Percentiles rank a stretch among this genome's conserved stretches.
These are phyloP conservation scores for Aeoliscus strigatus DNA, from an alignment of 2,797 vertebrate species.

Conservation along the genomic window DNA sequence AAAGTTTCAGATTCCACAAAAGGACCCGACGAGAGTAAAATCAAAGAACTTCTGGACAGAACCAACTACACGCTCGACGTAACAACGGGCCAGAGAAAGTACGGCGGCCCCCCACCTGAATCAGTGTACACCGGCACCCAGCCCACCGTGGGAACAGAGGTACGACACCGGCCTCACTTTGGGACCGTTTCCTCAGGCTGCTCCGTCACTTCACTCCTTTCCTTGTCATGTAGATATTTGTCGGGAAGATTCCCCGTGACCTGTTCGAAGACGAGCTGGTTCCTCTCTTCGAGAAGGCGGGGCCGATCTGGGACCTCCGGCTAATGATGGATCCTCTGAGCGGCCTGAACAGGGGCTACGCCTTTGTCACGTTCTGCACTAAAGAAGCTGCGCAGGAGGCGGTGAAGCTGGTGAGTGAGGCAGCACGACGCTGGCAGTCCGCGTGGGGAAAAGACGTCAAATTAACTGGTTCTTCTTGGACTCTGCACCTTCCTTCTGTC, in stretches of 20 bases:
- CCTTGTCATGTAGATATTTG: slow-evolving; percentile 93
- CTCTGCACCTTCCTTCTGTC: not conserved
- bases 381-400: slow-evolving; percentile 96
- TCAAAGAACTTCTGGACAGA: slow-evolving; percentile 92
- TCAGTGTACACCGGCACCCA: slow-evolving; percentile 85
- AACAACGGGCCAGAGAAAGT: slow-evolving; percentile 94
- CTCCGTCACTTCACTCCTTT: no score
- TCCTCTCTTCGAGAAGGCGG: slow-evolving; percentile 94
- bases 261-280: slow-evolving; percentile 96
- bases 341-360: slow-evolving; percentile 93
- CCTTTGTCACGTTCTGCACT: slow-evolving; percentile 97
- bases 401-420: slow-evolving; percentile 86
- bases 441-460: not conserved
- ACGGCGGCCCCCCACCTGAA: slow-evolving; percentile 92
- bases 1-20: slow-evolving; percentile 93
- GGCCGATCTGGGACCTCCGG: slow-evolving; percentile 94
- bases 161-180: no score
- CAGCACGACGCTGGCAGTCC: not conserved
- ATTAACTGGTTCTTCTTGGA: not conserved
- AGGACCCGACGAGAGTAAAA: slow-evolving; percentile 95
- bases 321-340: slow-evolving; percentile 98
- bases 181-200: no score
- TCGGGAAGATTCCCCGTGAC: slow-evolving; percentile 95
- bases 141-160: slow-evolving; percentile 92
- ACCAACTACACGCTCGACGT: slow-evolving; percentile 94